Base-by-base conservation (phyloP, 1,140 invertebrate genomes). In the Dreissena rostriformis region DNA sequence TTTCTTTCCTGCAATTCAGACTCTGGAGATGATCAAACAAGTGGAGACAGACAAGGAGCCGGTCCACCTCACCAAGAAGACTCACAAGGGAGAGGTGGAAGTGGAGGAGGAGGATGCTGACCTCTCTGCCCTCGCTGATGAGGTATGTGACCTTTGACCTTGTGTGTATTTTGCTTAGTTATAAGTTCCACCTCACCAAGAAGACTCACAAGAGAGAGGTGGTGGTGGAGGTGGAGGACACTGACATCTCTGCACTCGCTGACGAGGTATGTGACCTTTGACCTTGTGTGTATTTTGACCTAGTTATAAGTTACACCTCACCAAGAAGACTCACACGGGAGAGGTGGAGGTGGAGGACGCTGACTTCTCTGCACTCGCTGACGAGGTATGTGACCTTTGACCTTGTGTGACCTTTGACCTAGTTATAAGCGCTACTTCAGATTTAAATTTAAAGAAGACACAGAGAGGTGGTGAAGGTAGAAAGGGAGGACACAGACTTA, bases 161-260 rank as follows among this genome's bases (percentile, higher is more conserved):
- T n/a, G n/a, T 68, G 73, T 5, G 22, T 11, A 19, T 12, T 66
- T 26, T 76, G 61, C 73, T 52, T 52, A 22, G 7, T 14, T 24
- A 68, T 15, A 68, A 57, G 55, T 57, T 92, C 17, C 89, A 89
- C 81, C 86, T 94, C 19, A 82, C 92, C 15, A 94, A 94, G 67
- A 99, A 98, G 93, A 98, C 97, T 12, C 97, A 98, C 92, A 99
- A 99, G 94, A 98, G 98, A 66, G 97, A 98, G 93, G 96, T 97
- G 90, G 96, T 97, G 83, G 82, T 91, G 93, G 96, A 97, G 90
- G 96, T 97, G 83, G 82, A 91, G 93, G 96, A 97, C 89, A 96
- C 97, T 80, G 91, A 92, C 66, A 85, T 93, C 53, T 92, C 91
- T 79, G 86, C 90, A 12, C 68, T 92, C 7, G 73, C 55, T 66